phyloP scores from a whole-genome alignment of 2,113 vertebrate species.

The Neolamprologus falcicula region DNA sequence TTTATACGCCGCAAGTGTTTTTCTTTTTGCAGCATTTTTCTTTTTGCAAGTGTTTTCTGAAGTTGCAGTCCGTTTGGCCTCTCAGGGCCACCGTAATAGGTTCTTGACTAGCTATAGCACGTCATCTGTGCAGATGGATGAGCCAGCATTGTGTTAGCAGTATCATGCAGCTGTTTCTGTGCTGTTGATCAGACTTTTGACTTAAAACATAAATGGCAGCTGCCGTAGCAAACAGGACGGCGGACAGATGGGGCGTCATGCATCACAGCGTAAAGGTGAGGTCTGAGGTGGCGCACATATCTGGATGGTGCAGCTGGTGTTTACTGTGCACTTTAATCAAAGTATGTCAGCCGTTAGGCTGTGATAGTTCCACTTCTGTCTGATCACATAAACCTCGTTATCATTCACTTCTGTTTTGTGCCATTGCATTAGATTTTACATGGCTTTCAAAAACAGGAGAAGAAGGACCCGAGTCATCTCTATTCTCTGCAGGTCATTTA shows the following conservation, averaged over 20 bases:
- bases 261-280: not conserved
- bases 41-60: too few relatives aligned
- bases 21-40: too few relatives aligned
- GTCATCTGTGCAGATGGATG: not conserved
- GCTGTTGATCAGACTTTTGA: slow-evolving; percentile 6
- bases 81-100: not conserved
- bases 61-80: too few relatives aligned
- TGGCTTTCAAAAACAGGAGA: not conserved
- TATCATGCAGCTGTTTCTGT: not conserved
- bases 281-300: not conserved
- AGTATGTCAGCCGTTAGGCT: not conserved
- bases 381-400: not conserved
- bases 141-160: not conserved
- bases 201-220: slow-evolving; percentile 23
- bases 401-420: not conserved
- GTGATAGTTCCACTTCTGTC: not conserved
- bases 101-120: not conserved
- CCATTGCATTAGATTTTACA: not conserved
- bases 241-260: slow-evolving; percentile 1
- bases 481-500: not conserved
- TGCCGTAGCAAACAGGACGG: not conserved
- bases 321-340: not conserved
- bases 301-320: not conserved
- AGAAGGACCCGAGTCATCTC: accelerated
- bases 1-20: too few relatives aligned